Evolutionary conservation across 2,113 vertebrate species (phyloP).

Genomic region (Rhea americana): DNA sequence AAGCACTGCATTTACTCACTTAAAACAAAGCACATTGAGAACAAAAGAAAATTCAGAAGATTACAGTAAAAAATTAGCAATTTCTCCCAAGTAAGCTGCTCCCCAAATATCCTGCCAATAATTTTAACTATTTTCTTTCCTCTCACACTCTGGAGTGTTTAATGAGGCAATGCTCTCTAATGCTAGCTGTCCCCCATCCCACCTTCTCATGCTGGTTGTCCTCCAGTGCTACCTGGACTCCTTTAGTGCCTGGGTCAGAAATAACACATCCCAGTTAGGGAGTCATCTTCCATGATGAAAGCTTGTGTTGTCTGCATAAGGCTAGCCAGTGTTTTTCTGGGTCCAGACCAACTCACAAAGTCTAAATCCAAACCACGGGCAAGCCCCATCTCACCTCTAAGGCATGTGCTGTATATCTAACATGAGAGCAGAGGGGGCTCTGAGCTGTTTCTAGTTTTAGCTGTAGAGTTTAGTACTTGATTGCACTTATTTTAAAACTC

Average conservation of each 20-base stretch:
- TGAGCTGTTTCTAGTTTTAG: neutral
- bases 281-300: neutral
- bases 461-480: neutral
- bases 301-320: fast-evolving
- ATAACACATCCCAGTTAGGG: fast-evolving
- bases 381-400: fast-evolving
- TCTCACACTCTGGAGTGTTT: neutral
- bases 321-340: fast-evolving
- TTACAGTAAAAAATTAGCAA: neutral
- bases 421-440: neutral
- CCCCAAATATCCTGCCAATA: neutral
- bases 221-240: neutral
- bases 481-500: neutral
- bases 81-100: neutral
- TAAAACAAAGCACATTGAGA: neutral
- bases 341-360: neutral
- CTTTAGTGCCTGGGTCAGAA: neutral
- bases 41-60: neutral
- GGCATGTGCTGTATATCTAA: neutral
- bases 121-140: fast-evolving
- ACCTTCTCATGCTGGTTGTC: neutral
- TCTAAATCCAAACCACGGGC: fast-evolving
- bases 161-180: neutral
- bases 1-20: neutral
- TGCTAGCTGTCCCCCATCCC: neutral